A percentile compares a stretch with the other conserved stretches of the same genome.
phyloP scores from a whole-genome alignment of 1,140 invertebrate species.

The Steinernema feltiae region DNA sequence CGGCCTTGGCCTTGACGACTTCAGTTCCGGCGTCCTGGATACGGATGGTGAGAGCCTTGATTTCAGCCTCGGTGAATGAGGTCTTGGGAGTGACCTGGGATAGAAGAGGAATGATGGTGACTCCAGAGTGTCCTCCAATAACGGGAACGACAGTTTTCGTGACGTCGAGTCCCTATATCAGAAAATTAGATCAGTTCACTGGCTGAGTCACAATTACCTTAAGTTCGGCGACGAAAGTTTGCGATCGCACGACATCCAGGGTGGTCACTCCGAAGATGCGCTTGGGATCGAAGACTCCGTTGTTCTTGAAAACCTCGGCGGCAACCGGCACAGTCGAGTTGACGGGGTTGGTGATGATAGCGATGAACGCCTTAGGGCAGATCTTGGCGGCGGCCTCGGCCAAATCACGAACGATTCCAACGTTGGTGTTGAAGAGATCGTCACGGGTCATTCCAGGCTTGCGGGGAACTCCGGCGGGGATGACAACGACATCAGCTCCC shows the following conservation, averaged over 20 bases:
- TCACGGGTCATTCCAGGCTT: slow-evolving; percentile 80
- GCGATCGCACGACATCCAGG: slow-evolving; percentile 86
- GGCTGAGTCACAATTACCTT: slow-evolving; percentile 59
- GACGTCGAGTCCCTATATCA: slow-evolving; percentile 75
- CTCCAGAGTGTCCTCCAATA: slow-evolving; percentile 95
- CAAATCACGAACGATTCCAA: slow-evolving; percentile 88
- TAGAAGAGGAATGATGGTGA: slow-evolving; percentile 92
- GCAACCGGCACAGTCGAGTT: slow-evolving; percentile 97
- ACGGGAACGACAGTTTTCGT: slow-evolving; percentile 79
- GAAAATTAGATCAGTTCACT: too few species aligned
- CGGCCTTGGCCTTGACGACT: slow-evolving; percentile 97
- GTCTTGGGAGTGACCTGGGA: slow-evolving; percentile 75
- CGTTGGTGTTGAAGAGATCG: slow-evolving; percentile 97
- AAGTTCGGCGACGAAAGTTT: slow-evolving; percentile 77
- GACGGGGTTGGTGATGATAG: slow-evolving; percentile 93
- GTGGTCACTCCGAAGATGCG: slow-evolving; percentile 93
- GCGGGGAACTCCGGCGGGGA: slow-evolving; percentile 92
- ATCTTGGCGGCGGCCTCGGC: slow-evolving; percentile 72
- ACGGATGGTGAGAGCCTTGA: slow-evolving; percentile 74
- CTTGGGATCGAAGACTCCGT: slow-evolving; percentile 79
- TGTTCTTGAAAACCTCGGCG: slow-evolving; percentile 83
- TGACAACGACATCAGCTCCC: slow-evolving; percentile 79
- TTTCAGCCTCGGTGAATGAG: slow-evolving; percentile 68
- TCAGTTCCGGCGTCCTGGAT: slow-evolving; percentile 96
- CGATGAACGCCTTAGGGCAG: slow-evolving; percentile 84